Evolutionary conservation across 2,113 vertebrate species (phyloP).

Genomic region (Leptosomus discolor): DNA sequence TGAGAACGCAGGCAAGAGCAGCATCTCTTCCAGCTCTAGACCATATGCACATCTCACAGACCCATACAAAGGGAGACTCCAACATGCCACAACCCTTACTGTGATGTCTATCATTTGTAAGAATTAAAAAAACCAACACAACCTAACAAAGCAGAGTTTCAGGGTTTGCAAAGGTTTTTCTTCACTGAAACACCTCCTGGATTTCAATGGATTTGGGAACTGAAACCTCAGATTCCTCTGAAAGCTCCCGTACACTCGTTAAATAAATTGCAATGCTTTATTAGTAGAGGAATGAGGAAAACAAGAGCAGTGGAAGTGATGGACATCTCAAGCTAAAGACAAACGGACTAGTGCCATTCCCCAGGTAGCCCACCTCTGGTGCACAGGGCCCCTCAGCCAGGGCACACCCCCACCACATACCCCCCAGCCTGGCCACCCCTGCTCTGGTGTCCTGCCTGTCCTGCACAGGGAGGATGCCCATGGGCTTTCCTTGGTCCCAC

Average conservation of each 20-base stretch:
- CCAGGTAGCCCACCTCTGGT: not conserved
- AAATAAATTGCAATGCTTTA: not conserved
- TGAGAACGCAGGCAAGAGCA: not conserved
- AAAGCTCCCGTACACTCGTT: not conserved
- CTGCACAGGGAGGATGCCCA: not conserved
- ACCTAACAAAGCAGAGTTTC: not conserved
- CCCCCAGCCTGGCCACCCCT: not conserved
- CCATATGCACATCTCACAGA: accelerated
- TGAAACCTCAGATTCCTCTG: not conserved
- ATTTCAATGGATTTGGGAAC: not conserved
- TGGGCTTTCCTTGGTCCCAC: not conserved
- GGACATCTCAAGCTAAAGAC: not conserved
- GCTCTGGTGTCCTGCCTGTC: not conserved
- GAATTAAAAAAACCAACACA: not conserved
- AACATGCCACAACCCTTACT: not conserved
- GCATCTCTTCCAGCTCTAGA: not conserved
- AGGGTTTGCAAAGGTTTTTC: not conserved
- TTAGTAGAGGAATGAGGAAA: not conserved
- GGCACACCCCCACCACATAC: accelerated
- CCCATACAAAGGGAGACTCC: not conserved
- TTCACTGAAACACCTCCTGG: not conserved
- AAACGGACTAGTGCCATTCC: too few relatives aligned
- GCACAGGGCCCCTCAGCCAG: not conserved
- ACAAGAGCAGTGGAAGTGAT: not conserved
- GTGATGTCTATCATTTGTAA: accelerated